Conservation (phyloP, 2,888 invertebrate species). For the Patella pellucida region DNA sequence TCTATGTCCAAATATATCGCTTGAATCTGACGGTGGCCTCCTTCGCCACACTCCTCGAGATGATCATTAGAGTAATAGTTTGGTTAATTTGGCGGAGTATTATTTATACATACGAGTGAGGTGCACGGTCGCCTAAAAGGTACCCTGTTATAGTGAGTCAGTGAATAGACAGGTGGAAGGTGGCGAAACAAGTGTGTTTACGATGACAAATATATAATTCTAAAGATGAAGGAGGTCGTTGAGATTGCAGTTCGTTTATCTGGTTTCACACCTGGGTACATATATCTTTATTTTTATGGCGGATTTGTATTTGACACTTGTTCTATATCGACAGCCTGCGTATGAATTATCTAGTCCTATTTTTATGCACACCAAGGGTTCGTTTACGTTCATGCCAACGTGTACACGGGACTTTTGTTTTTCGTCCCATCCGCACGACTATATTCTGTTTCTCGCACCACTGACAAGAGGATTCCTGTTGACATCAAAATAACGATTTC, state of each 20-base stretch:
- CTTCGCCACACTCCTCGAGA: background rate
- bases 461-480: too few species aligned
- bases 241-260: background rate
- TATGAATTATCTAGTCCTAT: too few species aligned
- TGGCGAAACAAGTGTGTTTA: background rate
- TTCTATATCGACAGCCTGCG: too few species aligned
- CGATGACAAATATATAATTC: conserved; percentile 9
- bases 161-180: background rate
- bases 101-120: background rate
- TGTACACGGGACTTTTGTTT: too few species aligned
- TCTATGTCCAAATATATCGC: conserved; percentile 2
- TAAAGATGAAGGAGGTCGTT: background rate
- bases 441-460: too few species aligned
- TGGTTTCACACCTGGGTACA: background rate
- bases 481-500: too few species aligned
- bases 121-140: background rate
- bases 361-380: too few species aligned
- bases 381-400: too few species aligned
- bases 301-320: too few species aligned
- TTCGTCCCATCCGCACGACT: too few species aligned
- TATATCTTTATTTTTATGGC: background rate
- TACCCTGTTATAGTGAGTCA: background rate
- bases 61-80: conserved; percentile 6
- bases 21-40: background rate
- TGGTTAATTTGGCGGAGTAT: background rate